A percentile compares a stretch with the other conserved stretches of the same genome.
phyloP scores from a whole-genome alignment of 1,140 invertebrate species.

The Meloidogyne hapla region DNA sequence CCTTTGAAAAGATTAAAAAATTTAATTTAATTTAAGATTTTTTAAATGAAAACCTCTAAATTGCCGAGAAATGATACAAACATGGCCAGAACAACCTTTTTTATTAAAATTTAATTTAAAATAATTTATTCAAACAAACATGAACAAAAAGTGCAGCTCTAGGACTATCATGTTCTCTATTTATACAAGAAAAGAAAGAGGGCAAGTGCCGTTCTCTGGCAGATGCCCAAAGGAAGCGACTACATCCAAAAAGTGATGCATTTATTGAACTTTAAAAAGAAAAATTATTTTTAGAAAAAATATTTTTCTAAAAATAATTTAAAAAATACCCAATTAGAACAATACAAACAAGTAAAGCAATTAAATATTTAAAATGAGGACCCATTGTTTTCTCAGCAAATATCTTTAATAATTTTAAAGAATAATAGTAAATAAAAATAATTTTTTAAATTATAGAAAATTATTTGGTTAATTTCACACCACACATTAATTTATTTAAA shows the following conservation, averaged over 20 bases:
- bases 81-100: conserved; percentile 33
- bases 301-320: conserved; percentile 1
- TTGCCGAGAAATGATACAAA: conserved; percentile 45
- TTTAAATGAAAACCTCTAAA: no score
- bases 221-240: conserved; percentile 49
- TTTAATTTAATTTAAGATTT: no score
- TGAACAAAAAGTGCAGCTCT: conserved; percentile 43
- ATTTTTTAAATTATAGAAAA: no score
- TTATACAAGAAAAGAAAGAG: conserved; percentile 46
- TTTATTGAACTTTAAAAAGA: conserved; percentile 1
- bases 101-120: no score
- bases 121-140: conserved; percentile 1
- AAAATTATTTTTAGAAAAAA: not conserved
- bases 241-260: no score
- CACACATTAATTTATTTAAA: no score
- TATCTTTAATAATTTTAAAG: conserved; percentile 31
- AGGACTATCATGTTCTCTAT: conserved; percentile 42
- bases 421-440: not conserved
- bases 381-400: conserved; percentile 52
- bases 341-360: conserved; percentile 53
- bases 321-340: conserved; percentile 48
- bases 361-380: conserved; percentile 43
- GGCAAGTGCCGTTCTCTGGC: conserved; percentile 54
- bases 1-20: no score
- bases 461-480: no score